A percentile compares a stretch with the other conserved stretches of the same genome.
phyloP scores from a whole-genome alignment of 2,888 invertebrate species.

The Leptopilina drosophilae region DNA sequence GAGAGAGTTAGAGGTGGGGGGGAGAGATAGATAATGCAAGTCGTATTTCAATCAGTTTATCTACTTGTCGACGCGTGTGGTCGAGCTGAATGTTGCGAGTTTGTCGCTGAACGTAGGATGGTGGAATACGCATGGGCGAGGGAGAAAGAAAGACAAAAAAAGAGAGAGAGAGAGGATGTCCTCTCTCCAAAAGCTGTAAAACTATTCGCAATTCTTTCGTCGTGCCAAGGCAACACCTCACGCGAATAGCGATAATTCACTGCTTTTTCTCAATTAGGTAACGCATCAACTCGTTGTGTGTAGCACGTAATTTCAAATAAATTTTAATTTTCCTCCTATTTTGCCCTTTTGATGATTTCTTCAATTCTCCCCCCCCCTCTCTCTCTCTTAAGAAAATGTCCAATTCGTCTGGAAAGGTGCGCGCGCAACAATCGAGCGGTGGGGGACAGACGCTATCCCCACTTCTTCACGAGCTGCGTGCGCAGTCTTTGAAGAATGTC shows the following conservation, averaged over 20 bases:
- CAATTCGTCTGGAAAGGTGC: no score
- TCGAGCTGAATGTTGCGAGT: constrained; percentile 58
- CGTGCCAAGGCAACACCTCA: constrained; percentile 41
- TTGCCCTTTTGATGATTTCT: no score
- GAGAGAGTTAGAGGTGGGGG: constrained; percentile 34
- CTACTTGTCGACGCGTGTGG: constrained; percentile 77
- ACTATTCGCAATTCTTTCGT: constrained; percentile 62
- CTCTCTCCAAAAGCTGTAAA: constrained; percentile 58
- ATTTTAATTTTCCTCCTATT: background rate
- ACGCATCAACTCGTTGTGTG: constrained; percentile 53
- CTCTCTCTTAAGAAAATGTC: no score
- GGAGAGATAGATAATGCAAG: constrained; percentile 63
- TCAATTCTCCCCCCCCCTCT: no score
- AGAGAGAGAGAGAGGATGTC: constrained; percentile 38
- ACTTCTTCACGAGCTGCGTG: no score
- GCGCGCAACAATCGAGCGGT: no score
- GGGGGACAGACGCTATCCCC: no score
- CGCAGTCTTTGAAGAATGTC: no score
- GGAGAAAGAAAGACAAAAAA: no score
- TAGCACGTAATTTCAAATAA: constrained; percentile 72
- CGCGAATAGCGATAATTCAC: constrained; percentile 71
- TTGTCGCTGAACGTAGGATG: constrained; percentile 61
- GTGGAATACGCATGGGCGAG: constrained; percentile 50
- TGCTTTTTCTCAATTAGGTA: constrained; percentile 75
- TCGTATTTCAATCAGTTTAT: constrained; percentile 76